Percentiles rank a stretch among this genome's conserved stretches.
These are phyloP conservation scores for Capreolus pygargus DNA, from an alignment of 2,113 vertebrate genomes.

Conservation along the genomic window DNA sequence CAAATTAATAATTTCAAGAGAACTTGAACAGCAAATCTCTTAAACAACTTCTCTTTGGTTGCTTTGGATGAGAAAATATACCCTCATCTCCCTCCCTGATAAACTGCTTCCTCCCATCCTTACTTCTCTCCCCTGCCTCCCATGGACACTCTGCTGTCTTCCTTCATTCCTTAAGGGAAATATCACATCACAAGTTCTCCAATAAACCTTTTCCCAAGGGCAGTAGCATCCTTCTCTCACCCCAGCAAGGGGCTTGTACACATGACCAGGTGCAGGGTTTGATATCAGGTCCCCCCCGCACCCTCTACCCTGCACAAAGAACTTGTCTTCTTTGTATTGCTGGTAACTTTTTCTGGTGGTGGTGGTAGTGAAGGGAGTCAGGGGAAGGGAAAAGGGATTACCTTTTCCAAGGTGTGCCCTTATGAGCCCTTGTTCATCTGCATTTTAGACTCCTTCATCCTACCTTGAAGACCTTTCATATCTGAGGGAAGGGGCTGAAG, in stretches of 20 bases:
- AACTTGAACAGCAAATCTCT: background rate
- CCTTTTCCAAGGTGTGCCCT: background rate
- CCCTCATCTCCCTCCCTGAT: background rate
- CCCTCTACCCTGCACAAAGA: background rate
- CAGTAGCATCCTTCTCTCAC: background rate
- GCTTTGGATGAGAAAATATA: background rate
- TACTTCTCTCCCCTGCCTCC: background rate
- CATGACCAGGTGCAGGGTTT: background rate
- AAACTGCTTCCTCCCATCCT: background rate
- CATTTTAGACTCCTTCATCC: background rate
- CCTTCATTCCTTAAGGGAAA: background rate
- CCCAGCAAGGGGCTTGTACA: background rate
- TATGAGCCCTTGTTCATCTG: background rate
- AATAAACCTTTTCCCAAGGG: background rate
- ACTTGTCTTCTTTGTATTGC: background rate
- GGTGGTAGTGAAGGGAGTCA: background rate
- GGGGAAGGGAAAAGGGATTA: background rate
- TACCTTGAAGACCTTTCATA: background rate
- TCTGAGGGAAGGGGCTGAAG: background rate
- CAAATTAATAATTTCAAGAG: background rate
- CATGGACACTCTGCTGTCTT: background rate
- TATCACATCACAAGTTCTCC: background rate
- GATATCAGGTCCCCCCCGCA: background rate
- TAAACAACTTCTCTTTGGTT: background rate
- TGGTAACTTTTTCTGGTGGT: background rate